Conservation (phyloP, 2,888 invertebrate species). For the Oscheius myriophilus region DNA sequence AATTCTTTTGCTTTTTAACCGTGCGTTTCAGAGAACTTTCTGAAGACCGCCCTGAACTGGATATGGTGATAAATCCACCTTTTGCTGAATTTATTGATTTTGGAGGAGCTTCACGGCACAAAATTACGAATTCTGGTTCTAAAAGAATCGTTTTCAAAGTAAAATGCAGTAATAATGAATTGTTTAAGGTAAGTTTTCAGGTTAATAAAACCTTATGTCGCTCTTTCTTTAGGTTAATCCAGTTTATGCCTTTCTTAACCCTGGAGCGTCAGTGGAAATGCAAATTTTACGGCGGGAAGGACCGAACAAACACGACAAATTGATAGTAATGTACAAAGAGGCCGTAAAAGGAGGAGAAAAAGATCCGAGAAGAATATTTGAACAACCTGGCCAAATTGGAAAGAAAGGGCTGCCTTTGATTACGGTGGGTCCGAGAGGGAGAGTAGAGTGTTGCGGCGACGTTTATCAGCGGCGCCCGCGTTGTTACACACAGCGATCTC, state of each 20-base stretch:
- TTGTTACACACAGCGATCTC: no score
- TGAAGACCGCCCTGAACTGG: conserved; percentile 37
- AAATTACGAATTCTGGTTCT: conserved; percentile 49
- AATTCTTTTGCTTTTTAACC: not conserved
- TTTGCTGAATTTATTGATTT: conserved; percentile 59
- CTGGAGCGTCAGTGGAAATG: conserved; percentile 41
- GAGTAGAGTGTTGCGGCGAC: no score
- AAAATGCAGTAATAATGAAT: conserved; percentile 54
- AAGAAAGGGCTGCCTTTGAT: conserved; percentile 30
- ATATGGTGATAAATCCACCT: conserved; percentile 48
- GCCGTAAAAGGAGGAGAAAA: conserved; percentile 46
- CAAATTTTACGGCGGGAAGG: conserved; percentile 54
- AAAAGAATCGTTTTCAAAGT: conserved; percentile 55
- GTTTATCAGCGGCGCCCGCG: no score
- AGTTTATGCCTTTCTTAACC: conserved; percentile 47
- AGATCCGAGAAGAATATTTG: conserved; percentile 47
- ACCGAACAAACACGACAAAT: conserved; percentile 47
- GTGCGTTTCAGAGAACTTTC: conserved; percentile 35
- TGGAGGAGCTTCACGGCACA: conserved; percentile 55
- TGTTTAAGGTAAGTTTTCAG: conserved; percentile 46
- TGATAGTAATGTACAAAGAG: conserved; percentile 50
- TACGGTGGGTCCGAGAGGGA: conserved; percentile 31
- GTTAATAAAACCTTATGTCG: not conserved
- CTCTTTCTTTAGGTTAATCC: conserved; percentile 37
- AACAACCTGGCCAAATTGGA: conserved; percentile 29